Percentiles rank a stretch among this genome's conserved stretches.
These are phyloP conservation scores for Fragum whitleyi DNA, from an alignment of 2,888 invertebrate species.

Conservation along the genomic window DNA sequence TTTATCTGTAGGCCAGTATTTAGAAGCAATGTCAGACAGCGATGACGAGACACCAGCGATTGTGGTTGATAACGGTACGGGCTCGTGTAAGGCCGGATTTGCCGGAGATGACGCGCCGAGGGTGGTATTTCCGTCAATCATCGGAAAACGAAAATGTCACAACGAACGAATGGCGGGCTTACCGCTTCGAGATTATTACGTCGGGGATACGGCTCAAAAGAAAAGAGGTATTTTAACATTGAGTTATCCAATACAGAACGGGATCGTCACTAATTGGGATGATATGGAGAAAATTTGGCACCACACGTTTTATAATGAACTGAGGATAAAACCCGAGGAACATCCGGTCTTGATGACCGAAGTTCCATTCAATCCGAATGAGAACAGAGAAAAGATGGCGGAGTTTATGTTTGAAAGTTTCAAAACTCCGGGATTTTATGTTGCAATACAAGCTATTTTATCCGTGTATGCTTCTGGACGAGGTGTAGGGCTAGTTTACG, in stretches of 20 bases:
- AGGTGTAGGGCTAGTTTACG: slow-evolving; percentile 89
- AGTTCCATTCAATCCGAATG: slow-evolving; percentile 54
- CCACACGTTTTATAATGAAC: slow-evolving; percentile 21
- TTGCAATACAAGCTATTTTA: slow-evolving; percentile 77
- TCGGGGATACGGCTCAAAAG: slow-evolving; percentile 15
- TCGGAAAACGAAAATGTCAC: background rate
- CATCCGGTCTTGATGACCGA: slow-evolving; percentile 88
- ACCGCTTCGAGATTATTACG: background rate
- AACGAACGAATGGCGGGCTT: slow-evolving; percentile 18
- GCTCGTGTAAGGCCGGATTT: slow-evolving; percentile 22
- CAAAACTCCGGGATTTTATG: slow-evolving; percentile 76
- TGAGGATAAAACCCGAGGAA: slow-evolving; percentile 95
- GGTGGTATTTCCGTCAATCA: slow-evolving; percentile 39
- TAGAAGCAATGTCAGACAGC: background rate
- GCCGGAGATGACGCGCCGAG: slow-evolving; percentile 51
- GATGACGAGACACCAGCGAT: background rate
- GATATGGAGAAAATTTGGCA: slow-evolving; percentile 34
- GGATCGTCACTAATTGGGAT: slow-evolving; percentile 77
- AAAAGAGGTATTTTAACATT: slow-evolving; percentile 19
- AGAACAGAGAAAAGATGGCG: slow-evolving; percentile 57
- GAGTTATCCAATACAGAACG: slow-evolving; percentile 25
- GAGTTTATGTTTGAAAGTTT: slow-evolving; percentile 71
- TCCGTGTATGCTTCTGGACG: slow-evolving; percentile 86
- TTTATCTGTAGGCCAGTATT: too few relatives aligned
- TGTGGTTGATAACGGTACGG: slow-evolving; percentile 23